Evolutionary conservation across 1,140 invertebrate genomes (phyloP).

Genomic region (Leucophenga varia): DNA sequence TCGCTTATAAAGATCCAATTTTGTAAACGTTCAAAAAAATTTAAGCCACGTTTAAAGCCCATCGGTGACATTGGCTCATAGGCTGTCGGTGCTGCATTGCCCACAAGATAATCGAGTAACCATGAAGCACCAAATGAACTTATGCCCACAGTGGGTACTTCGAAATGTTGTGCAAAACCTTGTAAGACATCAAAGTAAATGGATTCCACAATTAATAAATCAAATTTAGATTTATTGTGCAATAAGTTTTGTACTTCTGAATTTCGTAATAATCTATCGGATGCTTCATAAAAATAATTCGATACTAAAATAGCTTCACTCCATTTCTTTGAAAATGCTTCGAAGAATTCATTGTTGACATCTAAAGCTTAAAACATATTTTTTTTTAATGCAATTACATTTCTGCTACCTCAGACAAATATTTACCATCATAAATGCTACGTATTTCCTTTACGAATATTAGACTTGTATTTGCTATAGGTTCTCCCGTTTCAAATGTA

Average conservation of each 20-base stretch:
- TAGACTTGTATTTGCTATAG: too few relatives aligned
- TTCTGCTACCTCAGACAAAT: too few relatives aligned
- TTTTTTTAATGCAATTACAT: too few relatives aligned
- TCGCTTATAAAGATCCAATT: slow-evolving; percentile 26
- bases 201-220: slow-evolving; percentile 28
- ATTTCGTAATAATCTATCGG: slow-evolving; percentile 13
- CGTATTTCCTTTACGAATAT: too few relatives aligned
- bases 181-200: slow-evolving; percentile 18
- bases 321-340: slow-evolving; percentile 12
- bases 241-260: slow-evolving; percentile 19
- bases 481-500: too few relatives aligned
- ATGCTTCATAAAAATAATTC: too few relatives aligned
- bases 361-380: too few relatives aligned
- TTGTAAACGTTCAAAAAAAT: slow-evolving; percentile 22
- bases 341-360: too few relatives aligned
- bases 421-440: too few relatives aligned
- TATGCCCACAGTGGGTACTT: slow-evolving; percentile 26
- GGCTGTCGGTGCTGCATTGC: slow-evolving; percentile 3
- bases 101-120: slow-evolving; percentile 25
- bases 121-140: slow-evolving; percentile 28
- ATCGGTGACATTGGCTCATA: slow-evolving; percentile 17
- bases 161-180: slow-evolving; percentile 27
- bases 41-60: not conserved
- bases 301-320: too few relatives aligned
- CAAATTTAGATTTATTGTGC: slow-evolving; percentile 21